phyloP scores from a whole-genome alignment of 2,113 vertebrate species.

The Oncorhynchus masou region DNA sequence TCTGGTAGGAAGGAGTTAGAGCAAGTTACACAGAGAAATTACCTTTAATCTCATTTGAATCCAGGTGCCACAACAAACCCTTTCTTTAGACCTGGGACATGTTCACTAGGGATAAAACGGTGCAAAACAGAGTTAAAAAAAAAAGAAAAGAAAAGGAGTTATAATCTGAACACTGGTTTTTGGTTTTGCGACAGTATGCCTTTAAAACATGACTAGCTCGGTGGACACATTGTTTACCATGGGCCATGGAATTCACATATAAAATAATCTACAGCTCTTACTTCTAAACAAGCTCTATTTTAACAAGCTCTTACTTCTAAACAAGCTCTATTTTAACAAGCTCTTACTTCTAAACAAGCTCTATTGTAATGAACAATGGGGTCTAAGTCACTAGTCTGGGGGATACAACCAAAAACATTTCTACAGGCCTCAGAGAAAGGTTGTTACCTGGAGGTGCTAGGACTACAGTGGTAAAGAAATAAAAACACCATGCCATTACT shows the following conservation, averaged over 20 bases:
- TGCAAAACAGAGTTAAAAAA: constrained; percentile 39
- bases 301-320: constrained; percentile 32
- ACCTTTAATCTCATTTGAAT: constrained; percentile 59
- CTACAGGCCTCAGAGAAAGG: constrained; percentile 82
- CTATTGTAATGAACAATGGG: constrained; percentile 73
- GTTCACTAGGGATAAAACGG: too few species aligned
- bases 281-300: constrained; percentile 4
- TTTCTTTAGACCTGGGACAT: too few species aligned
- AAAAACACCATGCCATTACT: constrained; percentile 56
- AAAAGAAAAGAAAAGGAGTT: too few species aligned
- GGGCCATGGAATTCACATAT: too few species aligned
- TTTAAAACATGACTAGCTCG: constrained; percentile 59
- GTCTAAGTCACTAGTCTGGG: constrained; percentile 79
- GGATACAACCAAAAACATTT: constrained; percentile 57
- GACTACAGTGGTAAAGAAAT: constrained; percentile 74
- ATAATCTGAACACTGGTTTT: too few species aligned
- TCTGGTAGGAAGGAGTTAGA: constrained; percentile 75
- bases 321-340: constrained; percentile 40
- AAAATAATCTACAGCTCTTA: too few species aligned
- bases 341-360: too few species aligned
- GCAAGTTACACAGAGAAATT: constrained; percentile 42
- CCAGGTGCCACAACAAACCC: constrained; percentile 14
- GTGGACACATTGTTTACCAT: too few species aligned
- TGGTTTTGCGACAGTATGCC: constrained; percentile 34
- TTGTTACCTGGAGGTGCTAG: constrained; percentile 86